Percentiles rank a stretch among this genome's conserved stretches.
Conservation (phyloP, 2,888 invertebrate genomes). For the Abrostola tripartita region DNA sequence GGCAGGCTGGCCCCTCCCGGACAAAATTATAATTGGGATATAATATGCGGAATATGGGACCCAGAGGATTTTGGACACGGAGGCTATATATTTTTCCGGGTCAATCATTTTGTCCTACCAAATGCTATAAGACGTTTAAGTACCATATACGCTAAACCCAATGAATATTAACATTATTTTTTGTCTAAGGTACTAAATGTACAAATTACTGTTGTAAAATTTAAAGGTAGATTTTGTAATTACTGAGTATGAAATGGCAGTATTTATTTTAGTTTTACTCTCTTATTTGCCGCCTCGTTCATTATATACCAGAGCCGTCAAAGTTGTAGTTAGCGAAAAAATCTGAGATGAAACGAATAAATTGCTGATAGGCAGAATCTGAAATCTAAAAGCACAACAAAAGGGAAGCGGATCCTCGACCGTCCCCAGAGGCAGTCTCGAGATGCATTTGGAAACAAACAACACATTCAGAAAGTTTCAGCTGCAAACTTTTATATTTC, state of each 20-base stretch:
- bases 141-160: slow-evolving; percentile 26
- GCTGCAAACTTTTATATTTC: slow-evolving; percentile 81
- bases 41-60: slow-evolving; percentile 79
- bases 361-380: slow-evolving; percentile 38
- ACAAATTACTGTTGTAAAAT: too few species aligned
- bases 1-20: slow-evolving; percentile 64
- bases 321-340: not conserved
- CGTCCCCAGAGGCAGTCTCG: slow-evolving; percentile 43
- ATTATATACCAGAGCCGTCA: not conserved
- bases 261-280: too few species aligned
- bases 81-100: slow-evolving; percentile 65
- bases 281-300: too few species aligned
- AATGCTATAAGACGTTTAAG: slow-evolving; percentile 28
- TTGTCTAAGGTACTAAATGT: too few species aligned
- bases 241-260: too few species aligned
- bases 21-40: slow-evolving; percentile 84
- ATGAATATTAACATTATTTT: slow-evolving; percentile 11
- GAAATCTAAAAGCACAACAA: slow-evolving; percentile 36
- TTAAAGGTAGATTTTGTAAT: too few species aligned
- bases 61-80: slow-evolving; percentile 65
- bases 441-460: slow-evolving; percentile 68
- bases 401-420: slow-evolving; percentile 31
- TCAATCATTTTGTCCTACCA: slow-evolving; percentile 63
- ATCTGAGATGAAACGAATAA: slow-evolving; percentile 22
- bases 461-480: slow-evolving; percentile 70